Percentiles rank a stretch among this genome's conserved stretches.
Conservation (phyloP, 2,113 vertebrate genomes). For the Cottus gobio region DNA sequence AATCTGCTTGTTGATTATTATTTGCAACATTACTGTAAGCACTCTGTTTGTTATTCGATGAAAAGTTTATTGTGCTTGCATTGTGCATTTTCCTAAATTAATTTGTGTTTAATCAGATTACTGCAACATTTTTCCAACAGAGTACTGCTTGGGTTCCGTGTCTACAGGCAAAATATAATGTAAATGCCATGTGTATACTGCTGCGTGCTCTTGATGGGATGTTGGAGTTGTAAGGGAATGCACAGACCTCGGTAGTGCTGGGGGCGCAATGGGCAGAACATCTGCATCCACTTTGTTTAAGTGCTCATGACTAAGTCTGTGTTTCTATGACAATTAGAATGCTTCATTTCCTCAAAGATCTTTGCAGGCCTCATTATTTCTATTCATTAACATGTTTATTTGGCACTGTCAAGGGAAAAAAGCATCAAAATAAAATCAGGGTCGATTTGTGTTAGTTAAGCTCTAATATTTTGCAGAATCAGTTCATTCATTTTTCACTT, state of each 20-base stretch:
- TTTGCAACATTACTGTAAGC: no score
- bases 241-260: no score
- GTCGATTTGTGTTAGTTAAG: neutral
- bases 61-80: neutral
- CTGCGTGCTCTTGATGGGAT: neutral
- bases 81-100: neutral
- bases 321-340: neutral
- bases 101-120: neutral
- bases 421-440: neutral
- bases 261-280: no score
- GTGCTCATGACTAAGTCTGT: neutral
- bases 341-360: neutral
- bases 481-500: neutral
- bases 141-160: neutral
- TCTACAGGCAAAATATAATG: neutral
- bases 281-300: neutral
- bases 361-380: neutral
- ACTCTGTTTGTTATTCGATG: constrained; percentile 6
- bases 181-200: neutral
- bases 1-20: neutral
- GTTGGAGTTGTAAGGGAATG: neutral
- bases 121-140: neutral
- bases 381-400: neutral
- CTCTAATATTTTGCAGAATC: neutral
- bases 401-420: neutral